Evolutionary conservation across 2,113 vertebrate species (phyloP).

Genomic region (Pygoscelis adeliae): DNA sequence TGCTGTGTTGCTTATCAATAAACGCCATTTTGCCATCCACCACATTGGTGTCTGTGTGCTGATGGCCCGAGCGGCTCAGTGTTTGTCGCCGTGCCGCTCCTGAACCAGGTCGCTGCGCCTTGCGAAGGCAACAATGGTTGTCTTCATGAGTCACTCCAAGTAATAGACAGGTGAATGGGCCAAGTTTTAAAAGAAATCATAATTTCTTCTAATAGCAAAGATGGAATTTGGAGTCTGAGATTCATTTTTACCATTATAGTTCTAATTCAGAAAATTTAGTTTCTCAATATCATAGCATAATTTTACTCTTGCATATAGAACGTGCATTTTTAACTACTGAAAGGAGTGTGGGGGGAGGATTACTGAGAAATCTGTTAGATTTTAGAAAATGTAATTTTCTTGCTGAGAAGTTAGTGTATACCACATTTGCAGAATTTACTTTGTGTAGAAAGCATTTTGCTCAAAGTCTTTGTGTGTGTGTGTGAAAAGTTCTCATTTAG

Average conservation of each 20-base stretch:
- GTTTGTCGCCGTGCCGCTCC: no score
- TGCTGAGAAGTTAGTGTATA: background rate
- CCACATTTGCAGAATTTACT: background rate
- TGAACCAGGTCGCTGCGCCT: no score
- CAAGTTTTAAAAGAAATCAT: background rate
- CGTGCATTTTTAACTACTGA: background rate
- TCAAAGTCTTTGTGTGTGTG: background rate
- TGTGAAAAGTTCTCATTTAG: background rate
- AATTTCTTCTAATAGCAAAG: background rate
- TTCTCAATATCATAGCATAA: background rate
- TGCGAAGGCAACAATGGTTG: no score
- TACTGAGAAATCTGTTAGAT: background rate
- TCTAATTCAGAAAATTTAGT: background rate
- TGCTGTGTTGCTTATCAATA: no score
- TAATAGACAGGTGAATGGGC: background rate
- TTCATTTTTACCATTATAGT: background rate
- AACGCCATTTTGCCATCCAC: no score
- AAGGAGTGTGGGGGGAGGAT: background rate
- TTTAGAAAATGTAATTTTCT: background rate
- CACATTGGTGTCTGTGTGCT: no score
- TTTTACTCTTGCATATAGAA: background rate
- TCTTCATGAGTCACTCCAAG: background rate
- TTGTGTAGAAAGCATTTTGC: background rate
- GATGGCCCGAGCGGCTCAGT: no score
- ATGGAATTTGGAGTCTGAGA: background rate